phyloP scores from a whole-genome alignment of 1,140 invertebrate species.

The Dreissena rostriformis region DNA sequence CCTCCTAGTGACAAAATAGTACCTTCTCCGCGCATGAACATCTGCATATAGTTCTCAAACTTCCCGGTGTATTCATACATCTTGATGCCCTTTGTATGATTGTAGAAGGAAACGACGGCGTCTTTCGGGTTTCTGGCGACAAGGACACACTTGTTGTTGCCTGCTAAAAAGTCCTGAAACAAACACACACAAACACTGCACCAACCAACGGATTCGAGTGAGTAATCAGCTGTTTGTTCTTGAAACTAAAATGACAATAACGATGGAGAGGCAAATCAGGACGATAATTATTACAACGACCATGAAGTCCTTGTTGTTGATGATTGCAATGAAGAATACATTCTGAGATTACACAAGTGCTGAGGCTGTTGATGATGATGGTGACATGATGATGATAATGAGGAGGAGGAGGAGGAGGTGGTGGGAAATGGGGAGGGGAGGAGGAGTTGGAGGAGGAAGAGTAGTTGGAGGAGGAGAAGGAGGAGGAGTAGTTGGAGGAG shows the following conservation, averaged over 20 bases:
- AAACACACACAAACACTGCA: too few relatives aligned
- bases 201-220: too few relatives aligned
- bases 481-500: constrained; percentile 35
- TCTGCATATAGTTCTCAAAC: constrained; percentile 64
- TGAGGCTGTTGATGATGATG: not conserved
- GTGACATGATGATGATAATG: not conserved
- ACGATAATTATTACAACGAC: not conserved
- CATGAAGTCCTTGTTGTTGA: not conserved
- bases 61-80: constrained; percentile 66
- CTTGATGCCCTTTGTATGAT: constrained; percentile 61
- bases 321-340: too few relatives aligned
- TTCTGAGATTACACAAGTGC: not conserved
- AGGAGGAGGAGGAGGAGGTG: not conserved
- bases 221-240: too few relatives aligned
- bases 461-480: constrained; percentile 22
- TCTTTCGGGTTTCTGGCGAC: constrained; percentile 71
- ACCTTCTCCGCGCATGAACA: constrained; percentile 69
- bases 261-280: not conserved
- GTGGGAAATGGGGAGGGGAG: constrained; percentile 9
- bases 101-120: constrained; percentile 68
- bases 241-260: not conserved
- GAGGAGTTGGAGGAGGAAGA: constrained; percentile 6
- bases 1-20: not conserved
- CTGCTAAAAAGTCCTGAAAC: not conserved
- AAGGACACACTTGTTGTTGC: constrained; percentile 63